Conservation (phyloP, 2,113 vertebrate species). For the Tetraodon nigroviridis region DNA sequence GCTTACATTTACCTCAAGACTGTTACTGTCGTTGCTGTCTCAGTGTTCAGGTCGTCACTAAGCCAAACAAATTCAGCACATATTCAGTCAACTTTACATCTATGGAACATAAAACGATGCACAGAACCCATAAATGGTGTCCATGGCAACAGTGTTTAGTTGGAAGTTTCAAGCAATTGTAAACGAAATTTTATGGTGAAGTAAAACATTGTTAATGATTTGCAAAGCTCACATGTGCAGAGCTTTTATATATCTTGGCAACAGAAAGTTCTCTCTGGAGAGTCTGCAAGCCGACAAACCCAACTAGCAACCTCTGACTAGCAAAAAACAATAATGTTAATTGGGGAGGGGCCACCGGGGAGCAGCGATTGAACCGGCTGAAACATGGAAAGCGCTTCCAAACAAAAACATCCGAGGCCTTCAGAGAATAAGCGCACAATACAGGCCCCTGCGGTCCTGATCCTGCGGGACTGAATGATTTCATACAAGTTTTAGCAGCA, state of each 20-base stretch:
- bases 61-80: too few relatives aligned
- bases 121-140: too few relatives aligned
- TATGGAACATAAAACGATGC: too few relatives aligned
- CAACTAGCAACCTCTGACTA: conserved; percentile 28
- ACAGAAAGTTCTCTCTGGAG: conserved; percentile 18
- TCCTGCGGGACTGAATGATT: conserved; percentile 40
- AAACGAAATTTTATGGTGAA: too few relatives aligned
- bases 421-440: conserved; percentile 38
- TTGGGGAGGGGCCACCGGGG: conserved; percentile 31
- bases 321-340: conserved; percentile 37
- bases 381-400: conserved; percentile 31
- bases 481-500: conserved; percentile 42
- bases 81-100: too few relatives aligned
- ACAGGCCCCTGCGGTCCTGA: conserved; percentile 19
- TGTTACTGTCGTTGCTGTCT: too few relatives aligned
- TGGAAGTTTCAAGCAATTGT: too few relatives aligned
- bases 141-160: too few relatives aligned
- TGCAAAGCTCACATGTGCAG: not conserved
- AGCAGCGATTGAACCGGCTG: conserved; percentile 34
- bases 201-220: not conserved
- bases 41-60: too few relatives aligned
- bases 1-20: too few relatives aligned
- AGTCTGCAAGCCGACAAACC: conserved; percentile 13
- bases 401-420: conserved; percentile 33
- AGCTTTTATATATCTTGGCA: conserved; percentile 9